Evolutionary conservation across 2,113 vertebrate genomes (phyloP).

Genomic region (Coptodon rendalli): DNA sequence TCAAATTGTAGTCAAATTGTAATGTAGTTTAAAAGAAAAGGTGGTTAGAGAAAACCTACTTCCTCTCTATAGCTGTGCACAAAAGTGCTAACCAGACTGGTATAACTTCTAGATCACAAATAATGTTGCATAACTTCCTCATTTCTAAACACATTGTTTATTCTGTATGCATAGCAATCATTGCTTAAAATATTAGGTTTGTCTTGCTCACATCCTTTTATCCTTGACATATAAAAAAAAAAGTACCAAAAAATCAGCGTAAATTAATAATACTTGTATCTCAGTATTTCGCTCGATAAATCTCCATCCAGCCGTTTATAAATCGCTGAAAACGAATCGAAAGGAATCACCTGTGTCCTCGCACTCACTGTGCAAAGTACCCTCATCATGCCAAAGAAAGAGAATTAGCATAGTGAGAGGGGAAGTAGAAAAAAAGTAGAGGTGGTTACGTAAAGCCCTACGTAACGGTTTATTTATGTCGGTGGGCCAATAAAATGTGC

Average conservation of each 20-base stretch:
- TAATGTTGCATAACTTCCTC: background rate
- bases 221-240: background rate
- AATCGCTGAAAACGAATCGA: background rate
- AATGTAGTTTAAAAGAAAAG: background rate
- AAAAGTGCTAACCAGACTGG: background rate
- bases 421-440: background rate
- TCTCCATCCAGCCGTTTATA: background rate
- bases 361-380: background rate
- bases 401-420: background rate
- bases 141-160: background rate
- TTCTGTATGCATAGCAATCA: background rate
- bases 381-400: background rate
- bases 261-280: background rate
- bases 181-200: background rate
- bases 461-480: conserved; percentile 48
- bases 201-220: background rate
- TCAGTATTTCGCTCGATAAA: background rate
- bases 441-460: conserved; percentile 29
- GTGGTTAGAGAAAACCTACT: background rate
- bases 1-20: background rate
- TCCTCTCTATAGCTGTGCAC: background rate
- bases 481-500: conserved; percentile 34
- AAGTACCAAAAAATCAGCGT: background rate
- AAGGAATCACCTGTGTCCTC: background rate
- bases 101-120: background rate